Evolutionary conservation across 1,140 invertebrate species (phyloP).

Genomic region (Ips typographus): DNA sequence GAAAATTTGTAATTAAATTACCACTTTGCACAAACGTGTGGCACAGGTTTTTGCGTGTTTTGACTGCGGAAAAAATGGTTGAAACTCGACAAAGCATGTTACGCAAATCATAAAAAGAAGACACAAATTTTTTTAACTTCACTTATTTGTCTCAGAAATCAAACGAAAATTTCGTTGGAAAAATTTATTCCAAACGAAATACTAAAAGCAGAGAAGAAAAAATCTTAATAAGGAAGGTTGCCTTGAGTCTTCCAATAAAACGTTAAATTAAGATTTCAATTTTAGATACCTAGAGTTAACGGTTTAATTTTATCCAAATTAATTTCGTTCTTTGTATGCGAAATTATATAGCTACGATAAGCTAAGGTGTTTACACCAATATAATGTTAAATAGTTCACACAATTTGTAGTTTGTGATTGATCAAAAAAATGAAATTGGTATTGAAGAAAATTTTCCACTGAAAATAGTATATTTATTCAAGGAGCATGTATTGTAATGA

Average conservation of each 20-base stretch:
- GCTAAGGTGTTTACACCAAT: not conserved
- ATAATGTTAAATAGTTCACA: no score
- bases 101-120: not conserved
- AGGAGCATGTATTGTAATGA: not conserved
- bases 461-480: not conserved
- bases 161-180: not conserved
- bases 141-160: constrained; percentile 13
- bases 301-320: constrained; percentile 26
- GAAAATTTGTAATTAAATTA: no score
- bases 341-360: constrained; percentile 19
- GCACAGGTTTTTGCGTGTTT: no score
- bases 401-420: not conserved
- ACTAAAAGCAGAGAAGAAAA: constrained; percentile 12
- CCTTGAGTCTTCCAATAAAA: constrained; percentile 19
- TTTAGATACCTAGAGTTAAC: constrained; percentile 21
- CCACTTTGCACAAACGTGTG: no score
- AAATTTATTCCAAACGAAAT: constrained; percentile 8
- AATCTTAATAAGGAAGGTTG: not conserved
- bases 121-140: constrained; percentile 1
- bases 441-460: no score
- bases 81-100: not conserved
- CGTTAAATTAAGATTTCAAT: constrained; percentile 32
- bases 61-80: no score
- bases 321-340: constrained; percentile 25
- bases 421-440: not conserved